These are phyloP conservation scores for Alloplasta piceator DNA, from an alignment of 2,888 invertebrate species.

Conservation along the genomic window DNA sequence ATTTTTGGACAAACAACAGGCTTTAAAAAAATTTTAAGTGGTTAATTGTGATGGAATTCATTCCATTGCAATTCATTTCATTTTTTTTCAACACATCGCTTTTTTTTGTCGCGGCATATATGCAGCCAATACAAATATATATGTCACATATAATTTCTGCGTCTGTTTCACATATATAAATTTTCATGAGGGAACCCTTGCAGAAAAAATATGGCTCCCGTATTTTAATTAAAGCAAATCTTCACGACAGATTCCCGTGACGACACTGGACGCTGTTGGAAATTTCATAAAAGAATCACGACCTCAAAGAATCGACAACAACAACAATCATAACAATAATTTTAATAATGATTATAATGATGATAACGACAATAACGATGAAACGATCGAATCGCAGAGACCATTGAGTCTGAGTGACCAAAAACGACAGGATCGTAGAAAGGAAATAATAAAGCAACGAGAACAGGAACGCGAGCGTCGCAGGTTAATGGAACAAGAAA, in stretches of 20 bases:
- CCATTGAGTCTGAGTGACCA: slow-evolving; percentile 62
- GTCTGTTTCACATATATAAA: too few species aligned
- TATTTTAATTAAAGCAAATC: neutral
- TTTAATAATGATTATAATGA: slow-evolving; percentile 1
- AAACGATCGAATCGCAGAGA: slow-evolving; percentile 38
- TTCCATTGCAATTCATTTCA: too few species aligned
- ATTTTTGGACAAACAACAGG: too few species aligned
- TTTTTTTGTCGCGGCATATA: too few species aligned
- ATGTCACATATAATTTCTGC: too few species aligned
- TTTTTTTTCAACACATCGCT: too few species aligned
- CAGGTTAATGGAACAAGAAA: slow-evolving; percentile 63
- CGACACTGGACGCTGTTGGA: slow-evolving; percentile 77
- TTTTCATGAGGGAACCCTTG: too few species aligned
- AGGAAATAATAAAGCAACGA: neutral
- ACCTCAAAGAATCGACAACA: slow-evolving; percentile 60
- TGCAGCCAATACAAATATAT: too few species aligned
- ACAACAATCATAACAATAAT: slow-evolving; percentile 27
- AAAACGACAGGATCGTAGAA: slow-evolving; percentile 22
- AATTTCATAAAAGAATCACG: slow-evolving; percentile 74
- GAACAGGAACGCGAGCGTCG: slow-evolving; percentile 52
- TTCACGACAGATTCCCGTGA: slow-evolving; percentile 75
- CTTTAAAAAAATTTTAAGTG: too few species aligned
- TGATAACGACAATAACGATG: neutral
- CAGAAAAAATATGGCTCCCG: too few species aligned
- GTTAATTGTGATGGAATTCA: too few species aligned